These are phyloP conservation scores for Pachypanchax playfairii DNA, from an alignment of 2,113 vertebrate species.

Conservation along the genomic window DNA sequence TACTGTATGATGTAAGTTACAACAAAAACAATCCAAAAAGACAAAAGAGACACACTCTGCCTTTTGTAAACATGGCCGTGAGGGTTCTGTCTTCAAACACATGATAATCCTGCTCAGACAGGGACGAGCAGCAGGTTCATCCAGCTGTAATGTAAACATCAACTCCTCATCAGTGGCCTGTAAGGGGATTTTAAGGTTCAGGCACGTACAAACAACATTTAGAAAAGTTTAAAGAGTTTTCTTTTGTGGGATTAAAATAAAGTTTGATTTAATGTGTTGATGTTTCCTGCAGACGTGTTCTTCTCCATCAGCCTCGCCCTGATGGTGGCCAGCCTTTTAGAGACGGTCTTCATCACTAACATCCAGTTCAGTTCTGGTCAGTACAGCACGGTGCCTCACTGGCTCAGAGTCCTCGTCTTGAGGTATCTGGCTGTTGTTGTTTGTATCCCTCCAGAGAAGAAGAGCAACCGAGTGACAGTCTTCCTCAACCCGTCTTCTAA, in stretches of 20 bases:
- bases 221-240: no score
- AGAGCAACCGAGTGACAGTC: constrained; percentile 24
- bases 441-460: constrained; percentile 44
- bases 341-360: constrained; percentile 80
- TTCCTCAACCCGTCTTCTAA: not conserved
- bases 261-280: not conserved
- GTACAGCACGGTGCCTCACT: constrained; percentile 60
- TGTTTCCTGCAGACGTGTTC: constrained; percentile 46
- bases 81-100: no score
- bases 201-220: no score
- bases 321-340: constrained; percentile 80
- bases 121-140: constrained; percentile 11
- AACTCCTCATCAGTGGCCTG: not conserved
- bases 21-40: no score
- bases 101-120: not conserved
- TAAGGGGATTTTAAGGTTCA: no score
- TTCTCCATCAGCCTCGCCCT: constrained; percentile 73
- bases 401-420: constrained; percentile 71
- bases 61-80: no score
- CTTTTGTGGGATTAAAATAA: no score
- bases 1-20: no score
- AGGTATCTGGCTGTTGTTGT: constrained; percentile 69
- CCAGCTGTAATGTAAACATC: constrained; percentile 18
- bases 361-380: constrained; percentile 71
- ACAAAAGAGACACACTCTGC: no score